Evolutionary conservation across 2,888 invertebrate species (phyloP).

Genomic region (Drosophila ustulata): DNA sequence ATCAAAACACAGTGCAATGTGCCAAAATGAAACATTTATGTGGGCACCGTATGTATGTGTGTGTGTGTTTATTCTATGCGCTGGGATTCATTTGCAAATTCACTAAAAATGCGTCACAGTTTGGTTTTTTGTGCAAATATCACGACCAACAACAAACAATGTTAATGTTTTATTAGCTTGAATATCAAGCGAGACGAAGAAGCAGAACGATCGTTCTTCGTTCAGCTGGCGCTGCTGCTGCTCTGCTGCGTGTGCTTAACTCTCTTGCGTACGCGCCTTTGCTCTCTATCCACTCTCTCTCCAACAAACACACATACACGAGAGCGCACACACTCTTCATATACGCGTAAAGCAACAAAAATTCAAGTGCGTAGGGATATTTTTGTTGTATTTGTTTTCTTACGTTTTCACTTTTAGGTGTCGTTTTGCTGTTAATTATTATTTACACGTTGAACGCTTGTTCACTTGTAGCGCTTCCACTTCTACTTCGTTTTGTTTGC

Average conservation of each 20-base stretch:
- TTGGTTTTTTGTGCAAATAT: conserved; percentile 23
- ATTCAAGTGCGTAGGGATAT: conserved; percentile 48
- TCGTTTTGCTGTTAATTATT: conserved; percentile 36
- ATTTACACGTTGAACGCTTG: conserved; percentile 25
- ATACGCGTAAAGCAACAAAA: conserved; percentile 27
- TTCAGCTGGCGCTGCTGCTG: conserved; percentile 9
- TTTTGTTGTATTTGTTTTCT: conserved; percentile 39
- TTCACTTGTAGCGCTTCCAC: conserved; percentile 54
- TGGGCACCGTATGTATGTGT: not conserved
- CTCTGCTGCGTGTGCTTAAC: conserved; percentile 40
- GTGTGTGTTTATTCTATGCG: not conserved
- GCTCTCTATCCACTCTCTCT: conserved; percentile 9
- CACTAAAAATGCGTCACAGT: conserved; percentile 58
- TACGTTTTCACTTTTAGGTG: conserved; percentile 54
- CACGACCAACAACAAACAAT: conserved; percentile 32
- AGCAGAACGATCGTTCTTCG: conserved; percentile 20
- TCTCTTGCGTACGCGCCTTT: conserved; percentile 55
- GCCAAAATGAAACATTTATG: conserved; percentile 55
- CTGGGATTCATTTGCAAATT: conserved; percentile 35
- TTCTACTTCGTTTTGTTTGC: conserved; percentile 18
- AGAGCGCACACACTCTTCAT: not conserved
- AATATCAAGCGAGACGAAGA: conserved; percentile 8
- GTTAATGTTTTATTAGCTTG: conserved; percentile 24
- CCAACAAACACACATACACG: conserved; percentile 1
- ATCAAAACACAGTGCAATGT: conserved; percentile 68